These are phyloP conservation scores for Agrochola circellaris DNA, from an alignment of 2,888 invertebrate genomes.

Conservation along the genomic window DNA sequence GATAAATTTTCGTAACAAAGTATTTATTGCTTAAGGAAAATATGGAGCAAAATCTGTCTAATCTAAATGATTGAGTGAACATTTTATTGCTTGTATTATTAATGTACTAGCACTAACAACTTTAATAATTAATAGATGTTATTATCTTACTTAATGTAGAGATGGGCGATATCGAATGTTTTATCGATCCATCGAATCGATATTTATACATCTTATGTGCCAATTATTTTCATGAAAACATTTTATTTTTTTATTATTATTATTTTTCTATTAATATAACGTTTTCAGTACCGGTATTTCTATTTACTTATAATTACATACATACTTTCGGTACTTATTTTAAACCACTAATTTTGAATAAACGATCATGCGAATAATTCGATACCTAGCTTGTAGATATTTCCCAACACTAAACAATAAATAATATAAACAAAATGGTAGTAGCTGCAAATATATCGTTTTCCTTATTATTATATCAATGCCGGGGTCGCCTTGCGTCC, in stretches of 20 bases:
- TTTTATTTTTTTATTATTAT: too few species aligned
- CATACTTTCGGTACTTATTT: not conserved
- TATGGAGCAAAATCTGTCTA: constrained; percentile 34
- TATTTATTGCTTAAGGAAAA: constrained; percentile 48
- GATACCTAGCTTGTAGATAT: not conserved
- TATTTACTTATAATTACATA: not conserved
- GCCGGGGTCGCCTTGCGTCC: constrained; percentile 74
- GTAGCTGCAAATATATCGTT: constrained; percentile 73
- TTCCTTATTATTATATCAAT: constrained; percentile 79
- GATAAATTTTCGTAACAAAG: constrained; percentile 12
- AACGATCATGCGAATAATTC: not conserved
- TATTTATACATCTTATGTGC: not conserved
- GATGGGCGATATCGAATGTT: not conserved
- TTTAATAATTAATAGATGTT: constrained; percentile 31
- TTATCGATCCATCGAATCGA: constrained; percentile 4
- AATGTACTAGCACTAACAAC: constrained; percentile 31
- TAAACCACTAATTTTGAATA: not conserved
- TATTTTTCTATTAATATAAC: not conserved
- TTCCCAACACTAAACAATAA: constrained; percentile 35
- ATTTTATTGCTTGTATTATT: constrained; percentile 44
- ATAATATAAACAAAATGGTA: constrained; percentile 53
- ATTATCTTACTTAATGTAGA: constrained; percentile 54
- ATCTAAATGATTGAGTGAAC: constrained; percentile 36
- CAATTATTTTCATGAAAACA: not conserved
- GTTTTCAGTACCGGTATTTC: not conserved